Evolutionary conservation across 2,888 invertebrate species (phyloP).

Genomic region (Cephus sareptanus): DNA sequence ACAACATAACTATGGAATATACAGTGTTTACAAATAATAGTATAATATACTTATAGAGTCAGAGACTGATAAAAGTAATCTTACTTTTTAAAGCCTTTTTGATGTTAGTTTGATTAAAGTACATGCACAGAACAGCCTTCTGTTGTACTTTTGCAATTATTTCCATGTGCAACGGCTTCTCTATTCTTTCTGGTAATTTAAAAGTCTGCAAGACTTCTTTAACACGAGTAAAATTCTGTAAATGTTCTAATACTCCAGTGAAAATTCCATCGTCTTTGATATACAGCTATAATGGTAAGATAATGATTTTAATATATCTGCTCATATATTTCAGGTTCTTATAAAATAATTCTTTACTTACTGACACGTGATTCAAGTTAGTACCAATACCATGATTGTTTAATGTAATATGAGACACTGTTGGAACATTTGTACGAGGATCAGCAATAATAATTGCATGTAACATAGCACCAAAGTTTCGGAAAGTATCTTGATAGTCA

Average conservation of each 20-base stretch:
- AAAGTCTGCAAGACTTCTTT: constrained; percentile 66
- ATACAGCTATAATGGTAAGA: constrained; percentile 68
- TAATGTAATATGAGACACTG: constrained; percentile 71
- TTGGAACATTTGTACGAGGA: constrained; percentile 74
- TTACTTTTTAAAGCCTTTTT: constrained; percentile 73
- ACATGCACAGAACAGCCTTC: constrained; percentile 75
- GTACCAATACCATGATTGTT: constrained; percentile 71
- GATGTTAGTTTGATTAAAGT: constrained; percentile 75
- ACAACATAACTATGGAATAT: constrained; percentile 41
- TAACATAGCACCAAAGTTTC: constrained; percentile 71
- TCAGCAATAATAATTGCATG: constrained; percentile 76
- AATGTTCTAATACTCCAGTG: constrained; percentile 65
- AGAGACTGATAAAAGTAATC: constrained; percentile 31
- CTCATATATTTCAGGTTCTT: not conserved
- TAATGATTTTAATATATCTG: not conserved
- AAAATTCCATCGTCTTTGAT: constrained; percentile 70
- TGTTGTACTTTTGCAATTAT: constrained; percentile 75
- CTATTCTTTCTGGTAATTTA: constrained; percentile 64
- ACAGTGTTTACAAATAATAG: not conserved
- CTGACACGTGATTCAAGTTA: constrained; percentile 72
- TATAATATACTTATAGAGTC: not conserved
- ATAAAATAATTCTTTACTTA: constrained; percentile 53
- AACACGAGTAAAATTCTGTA: constrained; percentile 70
- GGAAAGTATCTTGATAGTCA: constrained; percentile 74
- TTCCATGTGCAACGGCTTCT: constrained; percentile 74